Conservation (phyloP, 2,797 vertebrate species). For the Platalea minor region DNA sequence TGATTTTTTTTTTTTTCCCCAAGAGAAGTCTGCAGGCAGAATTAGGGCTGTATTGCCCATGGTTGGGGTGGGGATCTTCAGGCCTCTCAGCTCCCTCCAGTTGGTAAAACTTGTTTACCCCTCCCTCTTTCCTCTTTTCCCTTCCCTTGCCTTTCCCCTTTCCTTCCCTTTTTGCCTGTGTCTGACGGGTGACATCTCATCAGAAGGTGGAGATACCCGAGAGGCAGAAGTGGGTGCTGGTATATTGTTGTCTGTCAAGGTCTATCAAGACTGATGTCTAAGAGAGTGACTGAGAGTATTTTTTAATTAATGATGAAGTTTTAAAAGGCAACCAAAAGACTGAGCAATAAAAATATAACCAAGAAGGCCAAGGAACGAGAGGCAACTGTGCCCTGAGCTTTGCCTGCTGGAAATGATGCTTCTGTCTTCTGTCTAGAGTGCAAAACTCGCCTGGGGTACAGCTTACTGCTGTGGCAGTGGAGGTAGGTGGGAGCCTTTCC, state of each 20-base stretch:
- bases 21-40: background rate
- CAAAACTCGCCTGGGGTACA: fast-evolving
- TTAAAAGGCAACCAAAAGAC: background rate
- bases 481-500: background rate
- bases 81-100: background rate
- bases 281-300: background rate
- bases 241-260: background rate
- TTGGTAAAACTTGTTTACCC: background rate
- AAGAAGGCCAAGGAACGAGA: background rate
- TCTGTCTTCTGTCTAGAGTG: background rate
- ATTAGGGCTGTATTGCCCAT: background rate
- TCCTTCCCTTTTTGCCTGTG: background rate
- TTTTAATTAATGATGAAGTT: background rate
- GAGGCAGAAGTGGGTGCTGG: background rate
- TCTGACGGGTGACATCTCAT: background rate
- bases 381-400: background rate
- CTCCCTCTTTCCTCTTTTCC: background rate
- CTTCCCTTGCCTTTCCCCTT: background rate
- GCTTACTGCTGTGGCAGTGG: background rate
- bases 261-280: background rate
- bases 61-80: background rate
- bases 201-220: background rate
- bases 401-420: background rate
- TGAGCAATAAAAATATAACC: background rate
- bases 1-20: background rate